A percentile compares a stretch with the other conserved stretches of the same genome.
These are phyloP conservation scores for Tipula helvola DNA, from an alignment of 2,888 invertebrate species.

Conservation along the genomic window DNA sequence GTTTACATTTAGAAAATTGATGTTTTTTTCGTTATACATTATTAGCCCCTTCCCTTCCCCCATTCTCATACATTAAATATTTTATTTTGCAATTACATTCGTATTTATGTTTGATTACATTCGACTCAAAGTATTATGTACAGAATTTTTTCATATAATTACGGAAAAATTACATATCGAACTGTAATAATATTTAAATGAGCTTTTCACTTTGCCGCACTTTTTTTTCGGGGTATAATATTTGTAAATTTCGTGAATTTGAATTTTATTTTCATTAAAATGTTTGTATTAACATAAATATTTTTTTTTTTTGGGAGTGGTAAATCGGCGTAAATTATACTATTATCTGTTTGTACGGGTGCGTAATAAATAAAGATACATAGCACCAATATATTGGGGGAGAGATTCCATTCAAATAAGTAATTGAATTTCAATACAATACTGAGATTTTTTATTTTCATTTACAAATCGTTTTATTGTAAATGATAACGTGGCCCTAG, in stretches of 20 bases:
- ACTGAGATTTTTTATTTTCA: not conserved
- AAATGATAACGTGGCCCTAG: not conserved
- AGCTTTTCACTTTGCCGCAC: not conserved
- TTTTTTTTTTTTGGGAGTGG: not conserved
- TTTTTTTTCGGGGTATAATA: not conserved
- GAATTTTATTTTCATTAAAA: not conserved
- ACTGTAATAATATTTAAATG: not conserved
- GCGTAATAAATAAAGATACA: not conserved
- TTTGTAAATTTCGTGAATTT: not conserved
- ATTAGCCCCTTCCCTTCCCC: not conserved
- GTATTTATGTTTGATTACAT: not conserved
- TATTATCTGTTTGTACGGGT: not conserved
- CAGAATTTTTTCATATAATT: not conserved
- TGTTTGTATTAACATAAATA: not conserved
- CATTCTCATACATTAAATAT: not conserved
- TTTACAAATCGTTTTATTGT: not conserved
- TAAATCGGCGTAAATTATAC: not conserved
- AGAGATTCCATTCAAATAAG: not conserved
- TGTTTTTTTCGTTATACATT: not conserved
- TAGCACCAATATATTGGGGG: not conserved
- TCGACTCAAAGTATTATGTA: not conserved
- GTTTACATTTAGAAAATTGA: not conserved
- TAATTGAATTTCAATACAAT: not conserved
- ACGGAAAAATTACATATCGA: not conserved
- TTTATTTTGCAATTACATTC: not conserved